A percentile compares a stretch with the other conserved stretches of the same genome.
phyloP scores from a whole-genome alignment of 2,113 vertebrate genomes.

The Dissostichus mawsoni region DNA sequence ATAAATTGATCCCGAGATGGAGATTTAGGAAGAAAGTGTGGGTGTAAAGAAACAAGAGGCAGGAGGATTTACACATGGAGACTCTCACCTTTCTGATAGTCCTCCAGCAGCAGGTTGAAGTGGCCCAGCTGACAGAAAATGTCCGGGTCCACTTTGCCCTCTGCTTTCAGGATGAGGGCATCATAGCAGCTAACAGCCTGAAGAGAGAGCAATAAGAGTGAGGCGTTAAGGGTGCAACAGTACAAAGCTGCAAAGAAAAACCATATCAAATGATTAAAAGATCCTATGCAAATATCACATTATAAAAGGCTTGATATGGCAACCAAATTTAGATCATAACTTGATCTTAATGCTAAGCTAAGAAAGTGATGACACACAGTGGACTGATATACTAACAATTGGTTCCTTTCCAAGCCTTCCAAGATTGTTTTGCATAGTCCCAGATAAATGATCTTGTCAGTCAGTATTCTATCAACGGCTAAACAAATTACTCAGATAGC shows the following conservation, averaged over 20 bases:
- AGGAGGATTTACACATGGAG: not conserved
- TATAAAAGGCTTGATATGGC: not conserved
- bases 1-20: not conserved
- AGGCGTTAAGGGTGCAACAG: constrained; percentile 1
- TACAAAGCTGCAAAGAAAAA: too few species aligned
- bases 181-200: constrained; percentile 97
- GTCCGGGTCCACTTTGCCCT: constrained; percentile 98
- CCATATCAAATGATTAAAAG: not conserved
- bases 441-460: constrained; percentile 11
- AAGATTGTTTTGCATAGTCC: constrained; percentile 50
- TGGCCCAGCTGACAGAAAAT: constrained; percentile 99
- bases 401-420: not conserved
- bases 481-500: constrained; percentile 50
- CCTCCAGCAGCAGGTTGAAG: constrained; percentile 99
- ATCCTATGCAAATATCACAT: not conserved
- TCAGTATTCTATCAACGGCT: constrained; percentile 40
- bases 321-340: not conserved
- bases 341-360: not conserved
- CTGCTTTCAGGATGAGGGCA: constrained; percentile 96
- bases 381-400: not conserved
- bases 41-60: not conserved
- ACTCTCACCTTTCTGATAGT: constrained; percentile 97
- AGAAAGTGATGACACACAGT: not conserved
- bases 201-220: constrained; percentile 24
- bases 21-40: not conserved